phyloP scores from a whole-genome alignment of 1,140 invertebrate genomes.

The Drosophila willistoni region DNA sequence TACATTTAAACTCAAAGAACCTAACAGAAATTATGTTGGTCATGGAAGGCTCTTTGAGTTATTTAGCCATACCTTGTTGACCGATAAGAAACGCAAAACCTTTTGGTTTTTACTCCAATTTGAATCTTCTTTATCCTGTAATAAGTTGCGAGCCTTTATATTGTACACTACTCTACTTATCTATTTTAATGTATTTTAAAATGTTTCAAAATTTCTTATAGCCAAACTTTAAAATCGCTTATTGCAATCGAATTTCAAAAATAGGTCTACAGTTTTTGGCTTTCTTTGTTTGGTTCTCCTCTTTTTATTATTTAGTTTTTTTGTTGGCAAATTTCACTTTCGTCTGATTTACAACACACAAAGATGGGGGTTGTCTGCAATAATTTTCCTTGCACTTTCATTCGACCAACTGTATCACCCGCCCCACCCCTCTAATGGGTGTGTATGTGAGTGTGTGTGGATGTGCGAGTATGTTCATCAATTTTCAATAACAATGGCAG shows the following conservation, averaged over 20 bases:
- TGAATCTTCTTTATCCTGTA: too few relatives aligned
- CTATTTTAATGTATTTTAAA: too few relatives aligned
- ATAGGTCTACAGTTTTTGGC: neutral
- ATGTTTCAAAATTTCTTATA: too few relatives aligned
- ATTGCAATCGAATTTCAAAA: neutral
- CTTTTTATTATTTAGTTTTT: conserved; percentile 25
- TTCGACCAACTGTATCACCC: conserved; percentile 10
- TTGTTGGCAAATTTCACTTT: conserved; percentile 59
- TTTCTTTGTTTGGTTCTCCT: conserved; percentile 6
- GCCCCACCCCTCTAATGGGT: conserved; percentile 2
- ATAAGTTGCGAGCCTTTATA: too few relatives aligned
- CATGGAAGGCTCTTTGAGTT: too few relatives aligned
- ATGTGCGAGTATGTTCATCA: conserved; percentile 48
- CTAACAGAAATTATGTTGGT: too few relatives aligned
- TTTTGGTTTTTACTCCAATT: too few relatives aligned
- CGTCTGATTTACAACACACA: conserved; percentile 54
- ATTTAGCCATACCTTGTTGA: too few relatives aligned
- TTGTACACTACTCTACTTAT: too few relatives aligned
- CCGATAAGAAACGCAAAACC: too few relatives aligned
- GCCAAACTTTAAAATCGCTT: too few relatives aligned
- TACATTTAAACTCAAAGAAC: too few relatives aligned
- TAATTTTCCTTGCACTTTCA: conserved; percentile 60
- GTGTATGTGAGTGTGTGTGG: conserved; percentile 10
- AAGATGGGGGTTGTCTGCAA: conserved; percentile 44
- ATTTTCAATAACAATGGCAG: conserved; percentile 72